A percentile compares a stretch with the other conserved stretches of the same genome.
These are phyloP conservation scores for Sisyra nigra DNA, from an alignment of 2,888 invertebrate species.

Conservation along the genomic window DNA sequence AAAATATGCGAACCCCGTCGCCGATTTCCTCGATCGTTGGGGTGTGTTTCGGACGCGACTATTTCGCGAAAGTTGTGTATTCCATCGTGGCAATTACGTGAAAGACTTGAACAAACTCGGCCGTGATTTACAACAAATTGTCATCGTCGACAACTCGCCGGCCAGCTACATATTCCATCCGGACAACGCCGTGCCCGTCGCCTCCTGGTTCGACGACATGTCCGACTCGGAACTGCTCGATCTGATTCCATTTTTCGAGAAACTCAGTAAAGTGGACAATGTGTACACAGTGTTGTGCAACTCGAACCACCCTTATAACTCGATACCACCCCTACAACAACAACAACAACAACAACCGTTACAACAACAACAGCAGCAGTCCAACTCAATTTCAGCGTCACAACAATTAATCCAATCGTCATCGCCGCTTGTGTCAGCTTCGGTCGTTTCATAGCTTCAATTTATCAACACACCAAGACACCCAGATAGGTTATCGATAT, in stretches of 20 bases:
- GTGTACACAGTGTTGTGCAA: conserved; percentile 90
- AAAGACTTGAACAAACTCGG: conserved; percentile 98
- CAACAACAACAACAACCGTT: not conserved
- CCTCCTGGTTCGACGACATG: conserved; percentile 99
- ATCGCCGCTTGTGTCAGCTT: too few relatives aligned
- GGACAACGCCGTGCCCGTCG: conserved; percentile 98
- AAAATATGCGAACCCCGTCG: conserved; percentile 99
- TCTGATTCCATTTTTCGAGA: conserved; percentile 95
- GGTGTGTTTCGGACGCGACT: conserved; percentile 89
- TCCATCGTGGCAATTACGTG: conserved; percentile 99
- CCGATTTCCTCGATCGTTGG: conserved; percentile 93
- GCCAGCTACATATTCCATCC: conserved; percentile 99
- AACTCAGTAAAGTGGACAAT: conserved; percentile 90
- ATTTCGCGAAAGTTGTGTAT: conserved; percentile 99
- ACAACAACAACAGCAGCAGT: not conserved
- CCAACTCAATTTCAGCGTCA: not conserved
- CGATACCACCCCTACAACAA: conserved; percentile 10
- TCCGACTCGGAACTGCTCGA: conserved; percentile 93
- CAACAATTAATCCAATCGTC: too few relatives aligned
- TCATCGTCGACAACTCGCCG: conserved; percentile 99
- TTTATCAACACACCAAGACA: too few relatives aligned
- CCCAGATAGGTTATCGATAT: too few relatives aligned
- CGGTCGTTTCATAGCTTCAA: too few relatives aligned
- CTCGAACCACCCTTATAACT: conserved; percentile 72
- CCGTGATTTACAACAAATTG: conserved; percentile 86